Percentiles rank a stretch among this genome's conserved stretches.
phyloP scores from a whole-genome alignment of 1,140 invertebrate genomes.

The Drosophila kepulauana region DNA sequence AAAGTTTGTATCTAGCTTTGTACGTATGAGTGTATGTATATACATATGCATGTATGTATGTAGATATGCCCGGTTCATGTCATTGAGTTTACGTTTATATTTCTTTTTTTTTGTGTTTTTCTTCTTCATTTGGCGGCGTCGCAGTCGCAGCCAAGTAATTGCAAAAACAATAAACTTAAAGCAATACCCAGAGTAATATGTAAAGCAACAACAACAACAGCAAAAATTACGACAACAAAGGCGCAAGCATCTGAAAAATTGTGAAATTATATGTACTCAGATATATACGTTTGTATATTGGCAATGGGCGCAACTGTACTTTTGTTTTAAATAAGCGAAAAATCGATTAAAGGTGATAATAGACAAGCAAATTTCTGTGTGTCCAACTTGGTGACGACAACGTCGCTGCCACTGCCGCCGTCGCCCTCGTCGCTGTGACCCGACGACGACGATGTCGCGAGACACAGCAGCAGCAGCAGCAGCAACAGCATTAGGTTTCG shows the following conservation, averaged over 20 bases:
- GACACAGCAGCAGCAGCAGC: background rate
- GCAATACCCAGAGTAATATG: conserved; percentile 75
- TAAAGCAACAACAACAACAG: conserved; percentile 47
- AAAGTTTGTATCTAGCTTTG: conserved; percentile 69
- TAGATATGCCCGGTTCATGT: conserved; percentile 53
- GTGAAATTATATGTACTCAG: conserved; percentile 68
- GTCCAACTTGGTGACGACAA: conserved; percentile 74
- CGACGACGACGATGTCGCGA: conserved; percentile 47
- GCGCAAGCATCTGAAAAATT: conserved; percentile 58
- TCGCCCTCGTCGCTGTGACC: conserved; percentile 49
- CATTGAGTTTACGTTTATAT: conserved; percentile 68
- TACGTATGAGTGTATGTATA: conserved; percentile 31
- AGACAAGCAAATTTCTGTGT: conserved; percentile 79
- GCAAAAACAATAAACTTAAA: conserved; percentile 82
- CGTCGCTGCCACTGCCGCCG: conserved; percentile 34
- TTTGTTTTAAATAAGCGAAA: conserved; percentile 84
- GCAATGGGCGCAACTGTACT: conserved; percentile 71
- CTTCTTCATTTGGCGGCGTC: conserved; percentile 60
- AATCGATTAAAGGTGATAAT: conserved; percentile 83
- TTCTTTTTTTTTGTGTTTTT: conserved; percentile 52
- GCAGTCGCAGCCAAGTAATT: conserved; percentile 65
- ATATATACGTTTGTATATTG: conserved; percentile 30
- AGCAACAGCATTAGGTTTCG: conserved; percentile 37
- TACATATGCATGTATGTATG: conserved; percentile 39
- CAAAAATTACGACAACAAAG: conserved; percentile 36